These are phyloP conservation scores for Potamilus streckersoni DNA, from an alignment of 1,140 invertebrate species.

Conservation along the genomic window DNA sequence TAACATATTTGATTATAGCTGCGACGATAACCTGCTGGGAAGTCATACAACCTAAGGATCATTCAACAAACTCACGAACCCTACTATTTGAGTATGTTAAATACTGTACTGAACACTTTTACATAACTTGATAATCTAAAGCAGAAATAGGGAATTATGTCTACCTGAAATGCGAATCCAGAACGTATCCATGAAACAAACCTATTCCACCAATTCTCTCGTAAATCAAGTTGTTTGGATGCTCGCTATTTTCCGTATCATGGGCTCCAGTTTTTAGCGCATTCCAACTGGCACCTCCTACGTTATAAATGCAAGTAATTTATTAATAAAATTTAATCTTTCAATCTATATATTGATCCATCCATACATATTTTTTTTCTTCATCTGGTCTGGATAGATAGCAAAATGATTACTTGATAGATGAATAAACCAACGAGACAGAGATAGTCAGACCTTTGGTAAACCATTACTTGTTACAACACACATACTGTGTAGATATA, in stretches of 20 bases:
- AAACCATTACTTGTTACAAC: too few relatives aligned
- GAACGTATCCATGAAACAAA: slow-evolving; percentile 47
- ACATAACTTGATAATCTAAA: not conserved
- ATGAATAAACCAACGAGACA: too few relatives aligned
- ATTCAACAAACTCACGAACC: not conserved
- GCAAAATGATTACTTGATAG: too few relatives aligned
- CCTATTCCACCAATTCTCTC: slow-evolving; percentile 47
- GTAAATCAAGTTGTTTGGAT: slow-evolving; percentile 47
- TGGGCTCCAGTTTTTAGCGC: slow-evolving; percentile 41
- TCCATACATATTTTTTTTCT: too few relatives aligned
- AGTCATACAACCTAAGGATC: not conserved
- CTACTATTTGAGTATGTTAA: not conserved
- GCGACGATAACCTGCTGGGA: not conserved
- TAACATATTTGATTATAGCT: too few relatives aligned
- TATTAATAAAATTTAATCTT: too few relatives aligned
- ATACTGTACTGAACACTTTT: not conserved
- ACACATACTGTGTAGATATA: too few relatives aligned
- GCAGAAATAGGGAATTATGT: not conserved
- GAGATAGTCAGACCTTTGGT: too few relatives aligned
- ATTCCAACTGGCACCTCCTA: slow-evolving; percentile 46
- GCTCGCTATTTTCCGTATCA: slow-evolving; percentile 5
- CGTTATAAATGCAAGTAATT: not conserved
- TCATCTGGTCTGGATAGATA: not conserved
- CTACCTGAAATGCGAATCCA: slow-evolving; percentile 59
- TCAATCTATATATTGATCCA: too few relatives aligned